These are phyloP conservation scores for Spilogale gracilis DNA, from an alignment of 2,113 vertebrate species.

Conservation along the genomic window DNA sequence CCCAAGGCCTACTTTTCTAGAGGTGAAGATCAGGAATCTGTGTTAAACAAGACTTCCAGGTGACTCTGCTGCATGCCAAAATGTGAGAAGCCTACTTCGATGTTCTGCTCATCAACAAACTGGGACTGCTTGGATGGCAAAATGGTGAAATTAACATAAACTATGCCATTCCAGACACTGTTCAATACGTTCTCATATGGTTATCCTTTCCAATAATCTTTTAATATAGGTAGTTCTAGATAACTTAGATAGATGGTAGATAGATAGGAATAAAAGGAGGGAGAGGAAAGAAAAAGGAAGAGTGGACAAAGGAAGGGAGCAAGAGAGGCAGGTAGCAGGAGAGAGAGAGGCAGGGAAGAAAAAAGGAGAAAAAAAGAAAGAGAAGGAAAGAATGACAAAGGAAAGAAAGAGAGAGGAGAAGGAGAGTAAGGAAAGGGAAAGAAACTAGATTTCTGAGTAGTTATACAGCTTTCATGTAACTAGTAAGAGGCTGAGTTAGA, in stretches of 20 bases:
- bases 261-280: neutral
- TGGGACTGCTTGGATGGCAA: neutral
- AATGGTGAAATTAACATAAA: neutral
- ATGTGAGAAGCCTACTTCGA: neutral
- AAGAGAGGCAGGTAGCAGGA: neutral
- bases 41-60: neutral
- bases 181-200: neutral
- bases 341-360: too few relatives aligned
- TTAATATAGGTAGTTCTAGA: neutral
- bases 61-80: neutral
- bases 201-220: neutral
- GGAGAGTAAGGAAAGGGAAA: too few relatives aligned
- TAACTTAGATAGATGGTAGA: neutral
- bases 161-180: neutral
- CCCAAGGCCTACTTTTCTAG: neutral
- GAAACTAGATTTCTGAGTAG: neutral
- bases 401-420: neutral
- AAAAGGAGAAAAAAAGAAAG: neutral
- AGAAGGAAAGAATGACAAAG: neutral
- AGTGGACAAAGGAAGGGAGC: too few relatives aligned
- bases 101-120: neutral
- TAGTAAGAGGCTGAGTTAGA: neutral
- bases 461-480: neutral
- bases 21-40: neutral
- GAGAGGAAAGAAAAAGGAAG: neutral